Evolutionary conservation across 2,888 invertebrate genomes (phyloP).

Genomic region (Clusia tigrina): DNA sequence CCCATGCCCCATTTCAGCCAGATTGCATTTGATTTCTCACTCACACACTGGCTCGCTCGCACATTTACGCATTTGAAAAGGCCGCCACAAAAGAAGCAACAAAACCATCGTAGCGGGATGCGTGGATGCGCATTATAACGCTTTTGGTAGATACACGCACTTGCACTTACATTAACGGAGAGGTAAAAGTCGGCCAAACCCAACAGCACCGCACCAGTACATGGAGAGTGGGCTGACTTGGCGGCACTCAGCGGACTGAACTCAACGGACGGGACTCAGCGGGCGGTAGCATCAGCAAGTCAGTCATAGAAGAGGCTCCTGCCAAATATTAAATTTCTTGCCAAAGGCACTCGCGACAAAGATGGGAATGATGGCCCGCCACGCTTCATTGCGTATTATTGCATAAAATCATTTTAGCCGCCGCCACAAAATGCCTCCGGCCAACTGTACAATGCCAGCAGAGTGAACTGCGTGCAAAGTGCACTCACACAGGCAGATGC

Average conservation of each 20-base stretch:
- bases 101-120: conserved; percentile 1
- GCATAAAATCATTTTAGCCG: conserved; percentile 32
- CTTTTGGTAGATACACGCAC: not conserved
- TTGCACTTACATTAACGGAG: not conserved
- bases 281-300: not conserved
- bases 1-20: not conserved
- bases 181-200: conserved; percentile 4
- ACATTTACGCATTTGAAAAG: not conserved
- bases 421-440: conserved; percentile 32
- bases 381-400: conserved; percentile 34
- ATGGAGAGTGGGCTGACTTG: conserved; percentile 8
- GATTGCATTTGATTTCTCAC: conserved; percentile 14
- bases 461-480: conserved; percentile 29
- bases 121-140: not conserved
- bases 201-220: not conserved
- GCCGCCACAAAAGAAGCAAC: not conserved
- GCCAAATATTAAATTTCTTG: conserved; percentile 23
- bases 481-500: not conserved
- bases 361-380: not conserved
- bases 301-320: conserved; percentile 15
- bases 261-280: not conserved
- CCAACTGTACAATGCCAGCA: conserved; percentile 6
- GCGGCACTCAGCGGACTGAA: not conserved
- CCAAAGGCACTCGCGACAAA: conserved; percentile 14
- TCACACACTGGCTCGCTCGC: conserved; percentile 4